Evolutionary conservation across 1,140 invertebrate genomes (phyloP), one percentile per base, ranked within the genome.

Genomic region (Lucilia cuprina): DNA sequence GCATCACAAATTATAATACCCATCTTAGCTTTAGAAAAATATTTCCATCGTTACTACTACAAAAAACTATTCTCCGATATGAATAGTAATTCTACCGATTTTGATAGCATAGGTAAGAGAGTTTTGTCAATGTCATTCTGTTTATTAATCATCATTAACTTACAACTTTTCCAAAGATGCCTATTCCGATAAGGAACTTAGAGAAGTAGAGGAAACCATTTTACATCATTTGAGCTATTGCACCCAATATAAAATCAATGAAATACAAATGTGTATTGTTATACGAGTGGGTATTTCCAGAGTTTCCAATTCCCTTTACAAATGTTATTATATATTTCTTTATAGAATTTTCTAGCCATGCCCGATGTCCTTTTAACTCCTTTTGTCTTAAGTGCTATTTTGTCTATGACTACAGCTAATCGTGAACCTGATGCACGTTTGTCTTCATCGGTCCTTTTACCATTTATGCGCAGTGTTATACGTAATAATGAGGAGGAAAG

Each of bases 31-130:
- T 83, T 93, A 50, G 91, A 93, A 82, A 88, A 91, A 80, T 92
- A 92, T 84, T 93, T 93, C 84, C 88, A 90, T 82, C 87, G 89
- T 14, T 88, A 89, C 85, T 91, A 91, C 77, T 92, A 93, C 84
- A 89, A 91, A 25, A 89, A 89, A 25, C 19, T 90, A 3, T 91
- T 90, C 82, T 86, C 86, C 0, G 89, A 91, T 49, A 88, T 91
- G 88, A 86, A 86, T 77, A 91, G 89, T 74, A 88, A 91, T 41
- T 89, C 86, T n/a, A 88, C 88, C 5, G 89, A 91, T 84, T 87
- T 92, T 10, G 91, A 92, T 86, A 88, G 87, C 65, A 92, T 92
- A 85, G 92, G 92, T 91, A 60, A 60, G 55, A 60, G 84, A 86
- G 25, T 30, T 30, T 30, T 30, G 25, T 3, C 25, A 30, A 30